Evolutionary conservation across 2,888 invertebrate species (phyloP).

Genomic region (Euzophera pinguis): DNA sequence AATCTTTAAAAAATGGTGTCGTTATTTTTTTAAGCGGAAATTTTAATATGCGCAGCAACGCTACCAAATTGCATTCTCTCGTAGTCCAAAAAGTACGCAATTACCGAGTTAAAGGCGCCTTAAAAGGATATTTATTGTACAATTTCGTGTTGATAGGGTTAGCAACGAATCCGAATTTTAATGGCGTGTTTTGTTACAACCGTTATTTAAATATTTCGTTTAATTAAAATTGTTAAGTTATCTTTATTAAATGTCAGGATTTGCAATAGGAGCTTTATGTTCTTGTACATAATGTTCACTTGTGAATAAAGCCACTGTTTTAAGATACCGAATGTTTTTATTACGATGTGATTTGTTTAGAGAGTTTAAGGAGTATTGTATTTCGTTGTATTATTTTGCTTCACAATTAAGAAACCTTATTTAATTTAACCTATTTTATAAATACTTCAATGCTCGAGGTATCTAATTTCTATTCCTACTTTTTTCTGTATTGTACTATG

Average conservation of each 20-base stretch:
- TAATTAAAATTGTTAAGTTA: slow-evolving; percentile 54
- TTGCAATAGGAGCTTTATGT: slow-evolving; percentile 23
- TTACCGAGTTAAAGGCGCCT: slow-evolving; percentile 39
- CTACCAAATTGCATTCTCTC: slow-evolving; percentile 54
- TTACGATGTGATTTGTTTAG: not conserved
- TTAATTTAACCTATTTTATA: too few species aligned
- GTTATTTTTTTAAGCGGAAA: slow-evolving; percentile 21
- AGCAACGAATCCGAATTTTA: slow-evolving; percentile 43
- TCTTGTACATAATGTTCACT: slow-evolving; percentile 6
- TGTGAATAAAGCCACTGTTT: not conserved
- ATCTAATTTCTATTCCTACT: too few species aligned
- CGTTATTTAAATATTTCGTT: slow-evolving; percentile 62
- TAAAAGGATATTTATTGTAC: slow-evolving; percentile 57
- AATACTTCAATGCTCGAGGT: too few species aligned
- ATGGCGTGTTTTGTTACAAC: slow-evolving; percentile 52
- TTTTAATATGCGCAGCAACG: slow-evolving; percentile 35
- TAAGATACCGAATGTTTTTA: not conserved
- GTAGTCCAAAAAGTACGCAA: slow-evolving; percentile 47
- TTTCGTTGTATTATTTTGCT: not conserved
- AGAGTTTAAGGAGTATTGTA: not conserved
- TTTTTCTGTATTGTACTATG: too few species aligned
- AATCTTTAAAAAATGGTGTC: slow-evolving; percentile 24
- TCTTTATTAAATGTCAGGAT: slow-evolving; percentile 36
- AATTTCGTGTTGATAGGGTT: slow-evolving; percentile 49
- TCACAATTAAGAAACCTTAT: not conserved